These are phyloP conservation scores for Limenitis camilla DNA, from an alignment of 2,888 invertebrate genomes.

Conservation along the genomic window DNA sequence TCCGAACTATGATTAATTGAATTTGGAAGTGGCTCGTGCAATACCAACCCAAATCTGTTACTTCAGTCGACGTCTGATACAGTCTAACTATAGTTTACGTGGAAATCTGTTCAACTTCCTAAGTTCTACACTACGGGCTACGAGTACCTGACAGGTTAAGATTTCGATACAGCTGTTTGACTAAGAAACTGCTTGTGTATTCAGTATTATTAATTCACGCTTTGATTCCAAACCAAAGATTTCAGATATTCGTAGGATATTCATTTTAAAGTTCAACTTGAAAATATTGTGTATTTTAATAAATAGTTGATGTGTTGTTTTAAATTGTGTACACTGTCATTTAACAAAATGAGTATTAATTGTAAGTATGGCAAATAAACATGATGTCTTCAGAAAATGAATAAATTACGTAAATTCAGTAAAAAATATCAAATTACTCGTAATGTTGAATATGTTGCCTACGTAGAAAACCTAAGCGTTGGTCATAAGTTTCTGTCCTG, in stretches of 20 bases:
- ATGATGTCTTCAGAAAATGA: no score
- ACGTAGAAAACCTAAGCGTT: no score
- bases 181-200: constrained; percentile 19
- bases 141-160: constrained; percentile 40
- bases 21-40: constrained; percentile 58
- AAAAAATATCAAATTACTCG: no score
- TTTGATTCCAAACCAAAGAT: constrained; percentile 1
- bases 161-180: constrained; percentile 30
- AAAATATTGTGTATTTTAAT: no score
- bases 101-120: constrained; percentile 43
- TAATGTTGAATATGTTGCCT: no score
- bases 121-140: constrained; percentile 26
- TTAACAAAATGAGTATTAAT: no score
- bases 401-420: no score
- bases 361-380: no score
- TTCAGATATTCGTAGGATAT: background rate
- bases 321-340: no score
- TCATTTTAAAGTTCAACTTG: no score
- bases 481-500: no score
- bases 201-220: constrained; percentile 14
- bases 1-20: constrained; percentile 70
- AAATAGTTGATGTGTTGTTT: no score
- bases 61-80: constrained; percentile 44
- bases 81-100: constrained; percentile 32
- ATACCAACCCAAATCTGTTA: constrained; percentile 56